phyloP scores from a whole-genome alignment of 1,140 invertebrate species.

The Teleopsis dalmanni region DNA sequence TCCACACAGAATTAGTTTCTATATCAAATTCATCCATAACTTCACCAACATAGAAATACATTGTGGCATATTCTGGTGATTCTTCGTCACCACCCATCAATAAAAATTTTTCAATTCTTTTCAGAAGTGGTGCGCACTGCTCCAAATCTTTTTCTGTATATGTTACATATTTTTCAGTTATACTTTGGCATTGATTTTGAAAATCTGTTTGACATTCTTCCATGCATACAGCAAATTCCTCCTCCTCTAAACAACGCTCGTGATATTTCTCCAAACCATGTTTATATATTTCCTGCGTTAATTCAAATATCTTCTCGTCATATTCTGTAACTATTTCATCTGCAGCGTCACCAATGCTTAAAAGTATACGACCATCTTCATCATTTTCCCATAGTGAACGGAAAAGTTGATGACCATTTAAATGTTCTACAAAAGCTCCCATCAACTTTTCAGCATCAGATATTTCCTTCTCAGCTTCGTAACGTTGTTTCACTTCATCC shows the following conservation, averaged over 20 bases:
- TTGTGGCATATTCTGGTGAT: slow-evolving; percentile 14
- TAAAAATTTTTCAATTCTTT: slow-evolving; percentile 21
- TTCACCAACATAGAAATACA: too few relatives aligned
- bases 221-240: slow-evolving; percentile 58
- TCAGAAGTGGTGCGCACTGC: slow-evolving; percentile 25
- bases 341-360: slow-evolving; percentile 57
- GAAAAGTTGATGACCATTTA: slow-evolving; percentile 66
- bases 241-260: slow-evolving; percentile 61
- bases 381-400: slow-evolving; percentile 67
- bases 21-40: slow-evolving; percentile 44
- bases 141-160: slow-evolving; percentile 34
- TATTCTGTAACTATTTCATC: slow-evolving; percentile 45
- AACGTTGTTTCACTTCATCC: slow-evolving; percentile 47
- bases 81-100: too few relatives aligned
- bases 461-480: slow-evolving; percentile 38
- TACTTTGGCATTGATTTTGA: slow-evolving; percentile 25
- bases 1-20: slow-evolving; percentile 55
- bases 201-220: slow-evolving; percentile 53
- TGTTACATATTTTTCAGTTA: slow-evolving; percentile 31
- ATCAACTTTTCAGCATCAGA: slow-evolving; percentile 44
- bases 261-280: slow-evolving; percentile 60
- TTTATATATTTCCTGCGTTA: slow-evolving; percentile 60
- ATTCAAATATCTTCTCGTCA: slow-evolving; percentile 55
- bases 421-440: slow-evolving; percentile 60
- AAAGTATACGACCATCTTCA: slow-evolving; percentile 59